These are phyloP conservation scores for Apodemus sylvaticus DNA, from an alignment of 2,113 vertebrate genomes.

Conservation along the genomic window DNA sequence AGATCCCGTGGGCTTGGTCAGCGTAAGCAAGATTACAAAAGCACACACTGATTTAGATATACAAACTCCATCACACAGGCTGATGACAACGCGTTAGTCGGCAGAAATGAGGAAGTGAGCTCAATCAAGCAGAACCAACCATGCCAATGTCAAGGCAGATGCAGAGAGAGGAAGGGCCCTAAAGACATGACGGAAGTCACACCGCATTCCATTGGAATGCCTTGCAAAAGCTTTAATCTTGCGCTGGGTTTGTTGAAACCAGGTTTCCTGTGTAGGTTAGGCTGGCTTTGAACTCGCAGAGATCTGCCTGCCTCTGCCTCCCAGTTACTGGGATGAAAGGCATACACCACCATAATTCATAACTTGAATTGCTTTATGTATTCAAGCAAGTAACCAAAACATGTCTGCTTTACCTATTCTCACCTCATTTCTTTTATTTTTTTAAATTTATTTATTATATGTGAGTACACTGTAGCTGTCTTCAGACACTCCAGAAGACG, in stretches of 20 bases:
- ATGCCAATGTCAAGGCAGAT: neutral
- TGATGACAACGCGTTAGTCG: neutral
- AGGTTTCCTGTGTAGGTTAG: neutral
- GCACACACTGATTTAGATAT: neutral
- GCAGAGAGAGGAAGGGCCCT: neutral
- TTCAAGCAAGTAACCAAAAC: neutral
- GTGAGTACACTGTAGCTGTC: too few relatives aligned
- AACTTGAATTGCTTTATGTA: neutral
- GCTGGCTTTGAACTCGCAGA: neutral
- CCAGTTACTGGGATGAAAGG: too few relatives aligned
- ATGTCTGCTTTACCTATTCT: neutral
- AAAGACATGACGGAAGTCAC: neutral
- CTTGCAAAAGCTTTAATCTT: neutral
- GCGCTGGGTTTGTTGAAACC: neutral
- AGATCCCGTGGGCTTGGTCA: neutral
- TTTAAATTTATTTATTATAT: too few relatives aligned
- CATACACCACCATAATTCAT: neutral
- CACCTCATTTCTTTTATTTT: neutral
- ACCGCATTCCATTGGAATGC: neutral
- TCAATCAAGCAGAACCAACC: neutral
- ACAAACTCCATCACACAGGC: neutral
- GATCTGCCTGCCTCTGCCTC: neutral
- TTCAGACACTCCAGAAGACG: too few relatives aligned
- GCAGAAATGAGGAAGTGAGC: conserved; percentile 38
- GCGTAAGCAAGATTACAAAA: neutral